Conservation (phyloP, 1,140 invertebrate species). For the Araneus ventricosus region DNA sequence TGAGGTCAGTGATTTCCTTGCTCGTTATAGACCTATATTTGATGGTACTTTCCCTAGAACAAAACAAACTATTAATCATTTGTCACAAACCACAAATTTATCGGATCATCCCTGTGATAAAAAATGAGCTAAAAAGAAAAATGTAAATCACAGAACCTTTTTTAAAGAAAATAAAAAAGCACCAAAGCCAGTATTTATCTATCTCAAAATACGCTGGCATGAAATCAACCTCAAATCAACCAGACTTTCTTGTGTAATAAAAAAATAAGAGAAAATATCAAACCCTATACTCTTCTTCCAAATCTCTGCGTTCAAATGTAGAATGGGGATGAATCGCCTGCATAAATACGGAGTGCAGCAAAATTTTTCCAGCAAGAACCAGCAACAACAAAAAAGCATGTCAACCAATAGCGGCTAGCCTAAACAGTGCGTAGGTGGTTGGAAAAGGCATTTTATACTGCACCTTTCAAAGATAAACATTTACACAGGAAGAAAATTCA, state of each 20-base stretch:
- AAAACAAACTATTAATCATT: constrained; percentile 14
- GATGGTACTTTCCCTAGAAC: background rate
- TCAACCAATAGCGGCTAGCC: background rate
- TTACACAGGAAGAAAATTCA: background rate
- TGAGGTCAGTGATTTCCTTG: too few relatives aligned
- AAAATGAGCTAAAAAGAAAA: background rate
- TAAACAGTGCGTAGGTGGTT: background rate
- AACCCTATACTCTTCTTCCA: background rate
- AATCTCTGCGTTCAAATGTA: background rate
- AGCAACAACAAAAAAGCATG: background rate
- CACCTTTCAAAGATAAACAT: constrained; percentile 22
- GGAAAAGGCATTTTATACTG: background rate
- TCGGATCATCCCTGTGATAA: background rate
- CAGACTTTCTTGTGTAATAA: background rate
- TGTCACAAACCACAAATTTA: background rate
- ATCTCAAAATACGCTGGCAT: background rate
- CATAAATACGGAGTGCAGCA: constrained; percentile 1
- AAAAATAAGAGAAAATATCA: background rate
- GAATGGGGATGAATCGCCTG: background rate
- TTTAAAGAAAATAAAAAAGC: background rate
- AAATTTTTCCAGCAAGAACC: background rate
- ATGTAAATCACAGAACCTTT: background rate
- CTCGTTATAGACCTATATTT: background rate
- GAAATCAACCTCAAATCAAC: background rate
- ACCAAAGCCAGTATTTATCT: background rate